phyloP scores from a whole-genome alignment of 2,797 vertebrate genomes.

The Rhabdomys pumilio region DNA sequence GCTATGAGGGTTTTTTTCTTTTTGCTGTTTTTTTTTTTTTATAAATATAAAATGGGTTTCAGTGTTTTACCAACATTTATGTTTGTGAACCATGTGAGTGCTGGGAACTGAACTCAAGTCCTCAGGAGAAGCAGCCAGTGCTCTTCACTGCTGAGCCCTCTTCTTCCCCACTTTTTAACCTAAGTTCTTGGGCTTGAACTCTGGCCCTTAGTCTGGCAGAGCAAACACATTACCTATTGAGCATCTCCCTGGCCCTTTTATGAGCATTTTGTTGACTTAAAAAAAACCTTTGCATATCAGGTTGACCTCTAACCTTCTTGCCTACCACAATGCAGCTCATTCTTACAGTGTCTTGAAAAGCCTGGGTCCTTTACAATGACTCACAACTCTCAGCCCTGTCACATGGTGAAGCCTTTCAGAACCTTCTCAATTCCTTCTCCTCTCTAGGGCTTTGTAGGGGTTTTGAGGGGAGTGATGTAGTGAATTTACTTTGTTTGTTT shows the following conservation, averaged over 20 bases:
- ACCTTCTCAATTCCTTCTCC: neutral
- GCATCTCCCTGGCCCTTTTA: neutral
- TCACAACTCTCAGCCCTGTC: neutral
- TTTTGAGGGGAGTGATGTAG: neutral
- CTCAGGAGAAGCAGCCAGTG: neutral
- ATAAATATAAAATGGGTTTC: neutral
- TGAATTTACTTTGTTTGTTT: constrained; percentile 21
- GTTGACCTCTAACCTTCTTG: neutral
- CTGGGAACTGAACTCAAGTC: neutral
- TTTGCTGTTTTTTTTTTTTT: neutral
- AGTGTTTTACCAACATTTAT: neutral
- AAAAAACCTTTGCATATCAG: neutral
- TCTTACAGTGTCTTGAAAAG: neutral
- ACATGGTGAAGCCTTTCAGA: constrained; percentile 28
- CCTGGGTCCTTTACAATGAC: neutral
- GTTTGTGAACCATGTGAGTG: neutral
- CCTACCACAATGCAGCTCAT: neutral
- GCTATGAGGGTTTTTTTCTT: neutral
- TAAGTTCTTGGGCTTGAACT: neutral
- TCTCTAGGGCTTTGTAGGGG: neutral
- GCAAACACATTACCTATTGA: neutral
- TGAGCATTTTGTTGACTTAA: constrained; percentile 16
- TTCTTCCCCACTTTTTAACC: neutral
- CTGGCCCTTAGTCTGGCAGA: neutral
- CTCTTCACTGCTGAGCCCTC: neutral